Evolutionary conservation across 2,113 vertebrate species (phyloP).

Genomic region (Neomonachus schauinslandi): DNA sequence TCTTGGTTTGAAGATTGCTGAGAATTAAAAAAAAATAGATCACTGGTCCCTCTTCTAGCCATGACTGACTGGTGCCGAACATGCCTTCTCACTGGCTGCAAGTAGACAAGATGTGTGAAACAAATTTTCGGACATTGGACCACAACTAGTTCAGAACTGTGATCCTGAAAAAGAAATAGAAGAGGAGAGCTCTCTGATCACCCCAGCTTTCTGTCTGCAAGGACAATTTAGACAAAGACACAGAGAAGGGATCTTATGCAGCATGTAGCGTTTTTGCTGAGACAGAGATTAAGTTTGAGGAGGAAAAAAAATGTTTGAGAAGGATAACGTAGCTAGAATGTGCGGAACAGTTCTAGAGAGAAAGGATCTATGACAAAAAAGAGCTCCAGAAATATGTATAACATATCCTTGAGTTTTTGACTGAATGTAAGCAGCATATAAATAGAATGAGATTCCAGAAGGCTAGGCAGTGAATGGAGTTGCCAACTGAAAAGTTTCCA

Average conservation of each 20-base stretch:
- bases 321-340: not conserved
- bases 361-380: not conserved
- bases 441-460: not conserved
- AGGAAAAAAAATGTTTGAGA: not conserved
- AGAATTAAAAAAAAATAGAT: not conserved
- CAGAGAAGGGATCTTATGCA: not conserved
- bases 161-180: not conserved
- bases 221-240: not conserved
- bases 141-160: not conserved
- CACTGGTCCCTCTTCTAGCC: not conserved
- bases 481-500: not conserved
- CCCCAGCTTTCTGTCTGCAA: not conserved
- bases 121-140: not conserved
- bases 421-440: not conserved
- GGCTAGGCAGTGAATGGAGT: not conserved
- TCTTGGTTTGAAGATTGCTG: not conserved
- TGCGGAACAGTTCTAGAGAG: not conserved
- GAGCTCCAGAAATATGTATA: not conserved
- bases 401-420: not conserved
- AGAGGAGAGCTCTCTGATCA: not conserved
- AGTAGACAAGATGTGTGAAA: not conserved
- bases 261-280: not conserved
- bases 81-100: not conserved
- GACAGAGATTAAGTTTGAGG: not conserved
- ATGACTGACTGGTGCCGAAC: not conserved